A percentile compares a stretch with the other conserved stretches of the same genome.
These are phyloP conservation scores for Mus spretus DNA, from an alignment of 2,797 vertebrate species.

Conservation along the genomic window DNA sequence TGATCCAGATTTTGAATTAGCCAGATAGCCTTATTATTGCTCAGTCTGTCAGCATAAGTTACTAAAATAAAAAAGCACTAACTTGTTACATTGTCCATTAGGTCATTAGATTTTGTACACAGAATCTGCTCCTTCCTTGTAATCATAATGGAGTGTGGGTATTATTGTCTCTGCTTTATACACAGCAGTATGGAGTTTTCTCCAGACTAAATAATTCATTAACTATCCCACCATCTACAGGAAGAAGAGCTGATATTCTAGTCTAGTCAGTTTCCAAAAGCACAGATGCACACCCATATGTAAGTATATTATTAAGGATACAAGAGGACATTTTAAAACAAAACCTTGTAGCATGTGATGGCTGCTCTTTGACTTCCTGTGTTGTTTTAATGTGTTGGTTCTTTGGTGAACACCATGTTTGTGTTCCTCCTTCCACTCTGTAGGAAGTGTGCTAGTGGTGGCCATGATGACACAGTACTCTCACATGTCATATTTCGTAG, in stretches of 20 bases:
- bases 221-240: background rate
- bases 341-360: background rate
- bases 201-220: background rate
- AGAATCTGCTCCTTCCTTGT: background rate
- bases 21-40: background rate
- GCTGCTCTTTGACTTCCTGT: background rate
- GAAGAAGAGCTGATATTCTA: slow-evolving; percentile 19
- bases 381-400: background rate
- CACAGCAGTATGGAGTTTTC: background rate
- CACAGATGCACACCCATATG: background rate
- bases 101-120: background rate
- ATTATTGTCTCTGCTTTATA: background rate
- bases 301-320: background rate
- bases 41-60: background rate
- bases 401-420: background rate
- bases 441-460: background rate
- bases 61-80: background rate
- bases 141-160: background rate
- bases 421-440: background rate
- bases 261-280: background rate
- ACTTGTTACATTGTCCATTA: background rate
- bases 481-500: background rate
- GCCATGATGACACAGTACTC: background rate
- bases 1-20: background rate
- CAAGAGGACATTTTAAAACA: background rate